These are phyloP conservation scores for Isurus oxyrinchus DNA, from an alignment of 2,113 vertebrate species.

Conservation along the genomic window DNA sequence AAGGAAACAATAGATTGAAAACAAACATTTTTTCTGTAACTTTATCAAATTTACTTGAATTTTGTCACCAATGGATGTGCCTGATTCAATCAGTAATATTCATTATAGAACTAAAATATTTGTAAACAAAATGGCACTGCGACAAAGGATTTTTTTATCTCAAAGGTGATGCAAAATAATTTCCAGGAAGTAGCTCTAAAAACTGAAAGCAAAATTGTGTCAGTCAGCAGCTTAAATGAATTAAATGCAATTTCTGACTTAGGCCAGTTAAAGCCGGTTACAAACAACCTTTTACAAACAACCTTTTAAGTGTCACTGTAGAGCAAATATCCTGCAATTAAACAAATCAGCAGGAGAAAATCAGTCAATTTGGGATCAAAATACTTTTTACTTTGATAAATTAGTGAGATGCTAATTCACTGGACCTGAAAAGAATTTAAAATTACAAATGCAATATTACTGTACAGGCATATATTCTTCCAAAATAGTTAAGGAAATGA, in stretches of 20 bases:
- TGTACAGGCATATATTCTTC: neutral
- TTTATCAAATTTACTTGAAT: neutral
- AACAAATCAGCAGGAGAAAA: neutral
- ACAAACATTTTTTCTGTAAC: neutral
- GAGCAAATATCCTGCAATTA: neutral
- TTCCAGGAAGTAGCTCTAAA: neutral
- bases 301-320: neutral
- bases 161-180: neutral
- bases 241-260: neutral
- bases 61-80: neutral
- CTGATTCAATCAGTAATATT: neutral
- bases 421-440: neutral
- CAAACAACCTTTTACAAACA: neutral
- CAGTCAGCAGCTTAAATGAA: neutral
- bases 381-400: neutral
- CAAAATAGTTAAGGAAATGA: neutral
- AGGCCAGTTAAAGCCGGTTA: neutral
- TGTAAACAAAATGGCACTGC: neutral
- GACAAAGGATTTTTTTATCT: neutral
- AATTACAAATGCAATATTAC: neutral
- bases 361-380: neutral
- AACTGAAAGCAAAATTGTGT: neutral
- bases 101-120: neutral
- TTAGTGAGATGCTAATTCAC: neutral
- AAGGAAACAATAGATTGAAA: neutral